These are phyloP conservation scores for Machaerirhynchus nigripectus DNA, from an alignment of 2,113 vertebrate genomes.

Conservation along the genomic window DNA sequence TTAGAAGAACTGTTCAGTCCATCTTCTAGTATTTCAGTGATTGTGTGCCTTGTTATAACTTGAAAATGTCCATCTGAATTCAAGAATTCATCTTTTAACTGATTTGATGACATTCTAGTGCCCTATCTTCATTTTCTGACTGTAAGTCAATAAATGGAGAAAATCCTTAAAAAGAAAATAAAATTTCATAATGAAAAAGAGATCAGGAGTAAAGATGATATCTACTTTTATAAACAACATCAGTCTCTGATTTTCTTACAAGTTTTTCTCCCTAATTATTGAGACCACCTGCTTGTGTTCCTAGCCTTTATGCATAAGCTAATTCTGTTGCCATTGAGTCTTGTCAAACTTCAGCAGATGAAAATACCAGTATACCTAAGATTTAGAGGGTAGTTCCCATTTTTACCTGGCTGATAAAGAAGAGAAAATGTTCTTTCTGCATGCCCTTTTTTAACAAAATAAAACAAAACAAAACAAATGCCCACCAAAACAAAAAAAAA, in stretches of 20 bases:
- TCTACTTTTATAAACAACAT: background rate
- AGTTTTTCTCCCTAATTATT: background rate
- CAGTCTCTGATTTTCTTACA: background rate
- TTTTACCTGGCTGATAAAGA: background rate
- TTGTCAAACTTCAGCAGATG: background rate
- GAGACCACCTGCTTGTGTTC: background rate
- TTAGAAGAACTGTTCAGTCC: background rate
- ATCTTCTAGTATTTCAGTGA: background rate
- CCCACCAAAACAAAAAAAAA: background rate
- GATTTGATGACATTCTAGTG: background rate
- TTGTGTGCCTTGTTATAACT: background rate
- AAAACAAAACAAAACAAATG: background rate
- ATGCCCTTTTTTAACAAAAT: accelerated
- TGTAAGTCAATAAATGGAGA: background rate
- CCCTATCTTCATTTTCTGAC: background rate
- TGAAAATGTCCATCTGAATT: background rate
- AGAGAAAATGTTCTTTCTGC: background rate
- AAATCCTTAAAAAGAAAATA: background rate
- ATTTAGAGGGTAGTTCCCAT: background rate
- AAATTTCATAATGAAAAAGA: background rate
- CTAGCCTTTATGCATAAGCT: background rate
- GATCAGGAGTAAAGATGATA: background rate
- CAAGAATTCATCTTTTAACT: background rate
- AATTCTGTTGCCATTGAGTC: background rate
- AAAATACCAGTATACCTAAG: background rate